Evolutionary conservation across 2,113 vertebrate species (phyloP), one percentile per base, ranked within the genome.

Genomic region (Nyctibius bracteatus): DNA sequence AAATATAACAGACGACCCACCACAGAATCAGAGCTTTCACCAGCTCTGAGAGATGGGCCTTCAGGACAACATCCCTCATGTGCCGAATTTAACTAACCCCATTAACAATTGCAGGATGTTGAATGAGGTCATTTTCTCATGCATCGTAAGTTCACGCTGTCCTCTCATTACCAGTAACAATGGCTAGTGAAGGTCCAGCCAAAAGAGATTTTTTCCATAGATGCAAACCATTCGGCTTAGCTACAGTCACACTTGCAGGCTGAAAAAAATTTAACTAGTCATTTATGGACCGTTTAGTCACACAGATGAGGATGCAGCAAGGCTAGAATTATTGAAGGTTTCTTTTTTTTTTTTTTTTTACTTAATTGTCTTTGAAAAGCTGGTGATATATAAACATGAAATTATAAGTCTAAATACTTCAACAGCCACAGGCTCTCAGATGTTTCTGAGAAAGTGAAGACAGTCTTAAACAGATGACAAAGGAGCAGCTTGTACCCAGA

Each of bases 71-170:
- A 43, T 51, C 73, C 49, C 94, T 75, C 13, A 1, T 67, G 91
- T 44, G 83, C 68, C 3, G 14, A 89, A 84, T 95, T 94, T 88
- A 78, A 94, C 89, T 89, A 91, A 90, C 43, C 63, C 92, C 91
- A 55, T 44, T 55, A 94, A 96, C 95, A 95, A 96, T 94, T 67
- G 94, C 89, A 97, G 96, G 96, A 96, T 95, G 91, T 71, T 78
- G 94, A 95, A 81, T 94, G 86, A 97, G 95, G 89, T 92, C 94
- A 91, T 72, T 91, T 71, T 9, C 61, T 67, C 89, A 92, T 2
- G 57, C 75, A 71, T 73, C 80, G 2, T 23, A 95, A 96, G 93
- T 94, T 96, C 94, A 95, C 0, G 2, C 80, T 96, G 93, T 96
- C 94, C 94, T 94, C 93, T 94, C 89, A 28, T 92, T 96, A 95